A percentile compares a stretch with the other conserved stretches of the same genome.
These are phyloP conservation scores for Laspeyria flexula DNA, from an alignment of 2,888 invertebrate species.

Conservation along the genomic window DNA sequence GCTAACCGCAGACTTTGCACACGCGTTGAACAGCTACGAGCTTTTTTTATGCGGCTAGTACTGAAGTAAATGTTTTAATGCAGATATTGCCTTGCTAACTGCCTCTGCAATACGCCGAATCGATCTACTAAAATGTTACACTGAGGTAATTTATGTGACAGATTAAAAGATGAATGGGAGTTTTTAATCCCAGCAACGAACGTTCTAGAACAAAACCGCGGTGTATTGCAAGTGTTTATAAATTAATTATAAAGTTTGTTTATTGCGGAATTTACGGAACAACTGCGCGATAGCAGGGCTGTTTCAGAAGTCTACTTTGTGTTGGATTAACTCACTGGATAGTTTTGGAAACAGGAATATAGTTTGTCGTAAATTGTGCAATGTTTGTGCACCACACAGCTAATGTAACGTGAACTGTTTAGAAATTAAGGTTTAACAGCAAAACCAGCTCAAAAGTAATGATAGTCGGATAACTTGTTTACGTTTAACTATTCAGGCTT, in stretches of 20 bases:
- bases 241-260: conserved; percentile 13
- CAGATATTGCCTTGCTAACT: not conserved
- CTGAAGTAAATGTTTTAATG: not conserved
- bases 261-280: conserved; percentile 7
- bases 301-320: conserved; percentile 3
- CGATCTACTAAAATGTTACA: not conserved
- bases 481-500: too few species aligned
- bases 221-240: not conserved
- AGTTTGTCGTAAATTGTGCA: not conserved
- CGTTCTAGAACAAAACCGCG: conserved; percentile 1
- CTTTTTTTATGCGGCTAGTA: not conserved
- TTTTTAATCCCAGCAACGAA: conserved; percentile 3
- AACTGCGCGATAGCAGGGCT: conserved; percentile 1
- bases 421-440: too few species aligned
- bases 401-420: not conserved
- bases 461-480: too few species aligned
- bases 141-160: conserved; percentile 4
- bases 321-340: conserved; percentile 11
- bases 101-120: not conserved
- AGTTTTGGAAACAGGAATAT: conserved; percentile 4
- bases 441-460: too few species aligned
- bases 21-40: too few species aligned
- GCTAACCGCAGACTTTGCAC: too few species aligned
- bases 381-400: not conserved
- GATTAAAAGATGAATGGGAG: conserved; percentile 3